Percentiles rank a stretch among this genome's conserved stretches.
phyloP scores from a whole-genome alignment of 2,797 vertebrate species.

The Sebastes umbrosus region DNA sequence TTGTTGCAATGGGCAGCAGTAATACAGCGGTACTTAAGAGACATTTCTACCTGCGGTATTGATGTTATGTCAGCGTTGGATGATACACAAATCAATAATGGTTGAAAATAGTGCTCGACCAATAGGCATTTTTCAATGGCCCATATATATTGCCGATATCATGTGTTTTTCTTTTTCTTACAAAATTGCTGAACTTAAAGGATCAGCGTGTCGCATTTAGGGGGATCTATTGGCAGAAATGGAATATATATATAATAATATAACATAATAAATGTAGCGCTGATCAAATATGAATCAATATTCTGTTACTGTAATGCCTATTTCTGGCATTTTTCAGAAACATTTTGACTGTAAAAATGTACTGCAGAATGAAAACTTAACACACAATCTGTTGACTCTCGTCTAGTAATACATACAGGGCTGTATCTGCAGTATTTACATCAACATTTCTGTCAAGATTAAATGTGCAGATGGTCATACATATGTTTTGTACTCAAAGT shows the following conservation, averaged over 20 bases:
- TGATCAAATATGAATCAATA: too few relatives aligned
- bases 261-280: too few relatives aligned
- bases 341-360: neutral
- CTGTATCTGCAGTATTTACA: slow-evolving; percentile 28
- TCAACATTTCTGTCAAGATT: neutral
- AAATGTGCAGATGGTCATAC: slow-evolving; percentile 58
- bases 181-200: too few relatives aligned
- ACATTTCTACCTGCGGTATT: slow-evolving; percentile 1
- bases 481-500: slow-evolving; percentile 44
- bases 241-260: too few relatives aligned
- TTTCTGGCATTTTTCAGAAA: too few relatives aligned
- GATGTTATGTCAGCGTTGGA: slow-evolving; percentile 13
- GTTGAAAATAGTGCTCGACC: neutral
- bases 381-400: neutral
- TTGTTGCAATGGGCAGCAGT: neutral
- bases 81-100: slow-evolving; percentile 11
- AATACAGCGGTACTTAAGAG: neutral
- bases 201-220: too few relatives aligned
- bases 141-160: neutral
- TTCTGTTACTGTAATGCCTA: too few relatives aligned
- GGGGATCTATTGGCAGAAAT: too few relatives aligned
- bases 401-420: neutral
- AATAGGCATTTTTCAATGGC: neutral
- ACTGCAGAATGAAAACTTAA: neutral
- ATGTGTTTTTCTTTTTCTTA: neutral